Evolutionary conservation across 2,113 vertebrate species (phyloP).

Genomic region (Melierax canorus): DNA sequence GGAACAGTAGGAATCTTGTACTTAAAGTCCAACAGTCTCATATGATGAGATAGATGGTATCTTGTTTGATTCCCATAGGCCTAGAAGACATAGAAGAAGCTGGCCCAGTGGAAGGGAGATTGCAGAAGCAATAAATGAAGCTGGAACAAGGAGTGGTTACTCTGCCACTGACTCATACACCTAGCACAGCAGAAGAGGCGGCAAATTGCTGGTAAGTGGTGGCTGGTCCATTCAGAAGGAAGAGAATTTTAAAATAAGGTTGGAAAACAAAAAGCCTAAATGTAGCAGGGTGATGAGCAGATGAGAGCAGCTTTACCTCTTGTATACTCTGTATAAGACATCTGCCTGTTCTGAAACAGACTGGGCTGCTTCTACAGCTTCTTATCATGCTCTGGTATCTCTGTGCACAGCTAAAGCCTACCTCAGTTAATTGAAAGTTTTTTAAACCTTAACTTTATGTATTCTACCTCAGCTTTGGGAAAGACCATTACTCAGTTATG

Average conservation of each 20-base stretch:
- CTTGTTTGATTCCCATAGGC: neutral
- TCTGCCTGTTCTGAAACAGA: neutral
- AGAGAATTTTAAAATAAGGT: neutral
- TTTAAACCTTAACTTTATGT: neutral
- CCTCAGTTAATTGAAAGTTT: neutral
- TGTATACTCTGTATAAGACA: neutral
- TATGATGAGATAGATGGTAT: neutral
- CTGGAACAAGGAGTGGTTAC: neutral
- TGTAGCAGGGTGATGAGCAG: neutral
- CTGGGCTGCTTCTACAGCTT: neutral
- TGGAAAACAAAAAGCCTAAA: neutral
- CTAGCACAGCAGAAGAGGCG: neutral
- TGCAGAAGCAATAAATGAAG: neutral
- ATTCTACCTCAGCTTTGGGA: neutral
- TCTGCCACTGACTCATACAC: neutral
- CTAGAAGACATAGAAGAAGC: neutral
- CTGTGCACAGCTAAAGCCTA: neutral
- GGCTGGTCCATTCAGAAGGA: neutral
- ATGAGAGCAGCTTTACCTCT: neutral
- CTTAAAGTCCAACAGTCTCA: neutral
- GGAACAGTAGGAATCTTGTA: neutral
- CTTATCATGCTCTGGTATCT: neutral
- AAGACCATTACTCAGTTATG: neutral
- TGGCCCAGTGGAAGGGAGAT: neutral
- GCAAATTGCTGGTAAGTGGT: neutral